These are phyloP conservation scores for Tyrannus savana DNA, from an alignment of 2,113 vertebrate genomes.

Conservation along the genomic window DNA sequence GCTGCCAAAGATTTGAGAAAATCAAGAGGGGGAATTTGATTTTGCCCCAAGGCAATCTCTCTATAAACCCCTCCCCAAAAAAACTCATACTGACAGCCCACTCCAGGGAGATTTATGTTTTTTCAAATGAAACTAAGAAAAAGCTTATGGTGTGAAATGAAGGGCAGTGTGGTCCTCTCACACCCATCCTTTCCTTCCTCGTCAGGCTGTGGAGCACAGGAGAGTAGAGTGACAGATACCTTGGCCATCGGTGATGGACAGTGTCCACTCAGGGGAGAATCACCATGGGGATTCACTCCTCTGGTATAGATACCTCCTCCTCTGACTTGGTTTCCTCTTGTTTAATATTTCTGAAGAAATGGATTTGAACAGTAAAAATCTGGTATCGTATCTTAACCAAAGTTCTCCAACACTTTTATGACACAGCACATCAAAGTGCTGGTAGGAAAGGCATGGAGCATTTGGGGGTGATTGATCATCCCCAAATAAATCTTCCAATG, in stretches of 20 bases:
- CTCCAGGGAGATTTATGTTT: not conserved
- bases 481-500: not conserved
- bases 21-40: not conserved
- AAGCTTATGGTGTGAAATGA: not conserved
- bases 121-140: not conserved
- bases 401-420: not conserved
- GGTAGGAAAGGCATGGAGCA: not conserved
- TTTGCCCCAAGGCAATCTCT: slow-evolving; percentile 38
- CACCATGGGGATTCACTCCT: not conserved
- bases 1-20: slow-evolving; percentile 39
- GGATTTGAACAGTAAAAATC: not conserved
- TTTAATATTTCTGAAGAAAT: not conserved
- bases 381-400: not conserved
- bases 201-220: not conserved
- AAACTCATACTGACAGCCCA: not conserved
- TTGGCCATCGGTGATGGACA: rapidly evolving
- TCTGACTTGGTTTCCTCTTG: not conserved
- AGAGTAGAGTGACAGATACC: not conserved
- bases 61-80: not conserved
- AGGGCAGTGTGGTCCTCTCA: not conserved
- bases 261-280: not conserved
- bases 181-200: not conserved
- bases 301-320: not conserved
- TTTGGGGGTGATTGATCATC: not conserved
- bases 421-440: not conserved